Base-by-base conservation (phyloP, 2,888 invertebrate species). In the Gnatocerus cornutus region DNA sequence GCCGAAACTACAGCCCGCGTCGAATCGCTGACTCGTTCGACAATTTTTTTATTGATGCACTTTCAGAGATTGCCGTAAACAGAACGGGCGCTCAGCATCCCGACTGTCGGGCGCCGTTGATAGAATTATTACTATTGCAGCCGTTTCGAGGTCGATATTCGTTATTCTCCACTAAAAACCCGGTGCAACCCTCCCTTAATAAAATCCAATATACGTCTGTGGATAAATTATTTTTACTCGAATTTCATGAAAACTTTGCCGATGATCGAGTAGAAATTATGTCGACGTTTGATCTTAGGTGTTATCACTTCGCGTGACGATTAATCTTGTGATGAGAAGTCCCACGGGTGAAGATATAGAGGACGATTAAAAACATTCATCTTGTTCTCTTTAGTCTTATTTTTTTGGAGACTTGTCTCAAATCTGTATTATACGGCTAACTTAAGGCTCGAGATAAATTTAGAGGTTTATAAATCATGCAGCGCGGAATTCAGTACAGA, bases 81-180 rank as follows among this genome's bases (percentile, higher is more conserved):
- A 65, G 65, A 48, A 65, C 56, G 56, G 48, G 48, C 56, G 65
- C 48, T 65, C 65, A 56, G 56, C 65, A 65, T 65, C 65, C 65
- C 65, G 65, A 55, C 65, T 37, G 65, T 56, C 65, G 45, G 65
- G 65, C 65, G 65, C 65, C 65, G 27, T 50, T 65, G 65, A 65
- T 65, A 65, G 65, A 65, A 65, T 65, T 65, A 65, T 65, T 65
- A 65, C 65, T 56, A 56, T 65, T 65, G 65, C 65, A 65, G 65
- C 46, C 56, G 55, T 45, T 37, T 10, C 37, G 30, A 48, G 65
- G 65, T 65, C 65, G 65, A 65, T 65, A 65, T 65, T 43, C 65
- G 56, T 65, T 56, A 65, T 65, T 65, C 48, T 27, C 56, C 4
- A 37, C 56, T 48, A 56, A 65, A 55, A 56, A 55, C 56, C 43